Percentiles rank a stretch among this genome's conserved stretches.
These are phyloP conservation scores for Meganola albula DNA, from an alignment of 2,888 invertebrate species.

Conservation along the genomic window DNA sequence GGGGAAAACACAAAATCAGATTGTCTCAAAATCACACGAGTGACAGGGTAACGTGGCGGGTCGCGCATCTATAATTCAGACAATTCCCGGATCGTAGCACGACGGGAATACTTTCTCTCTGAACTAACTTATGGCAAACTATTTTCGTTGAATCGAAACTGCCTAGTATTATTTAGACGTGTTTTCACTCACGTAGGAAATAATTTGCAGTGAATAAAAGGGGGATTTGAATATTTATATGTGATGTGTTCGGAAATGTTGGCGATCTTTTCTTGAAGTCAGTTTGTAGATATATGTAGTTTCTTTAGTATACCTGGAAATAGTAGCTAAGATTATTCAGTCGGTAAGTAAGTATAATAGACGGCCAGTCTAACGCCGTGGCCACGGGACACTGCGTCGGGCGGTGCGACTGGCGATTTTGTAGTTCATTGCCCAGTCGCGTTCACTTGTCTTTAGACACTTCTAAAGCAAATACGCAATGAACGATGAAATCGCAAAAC, in stretches of 20 bases:
- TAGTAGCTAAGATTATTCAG: too few relatives aligned
- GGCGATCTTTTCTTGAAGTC: conserved; percentile 10
- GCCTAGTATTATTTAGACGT: conserved; percentile 29
- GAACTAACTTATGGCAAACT: conserved; percentile 49
- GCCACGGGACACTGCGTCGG: too few relatives aligned
- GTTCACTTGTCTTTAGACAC: too few relatives aligned
- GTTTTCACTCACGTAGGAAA: conserved; percentile 15
- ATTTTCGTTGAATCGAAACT: conserved; percentile 40
- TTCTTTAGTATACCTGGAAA: too few relatives aligned
- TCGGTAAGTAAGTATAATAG: too few relatives aligned
- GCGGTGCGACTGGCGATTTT: too few relatives aligned
- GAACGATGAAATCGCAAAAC: too few relatives aligned
- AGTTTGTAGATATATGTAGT: too few relatives aligned
- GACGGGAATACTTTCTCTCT: conserved; percentile 45
- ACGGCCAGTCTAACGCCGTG: too few relatives aligned
- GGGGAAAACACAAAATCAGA: conserved; percentile 73
- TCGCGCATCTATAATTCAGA: conserved; percentile 70
- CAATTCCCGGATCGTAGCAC: conserved; percentile 31
- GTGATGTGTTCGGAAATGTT: conserved; percentile 16
- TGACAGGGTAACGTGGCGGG: conserved; percentile 56
- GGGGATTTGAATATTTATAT: conserved; percentile 18
- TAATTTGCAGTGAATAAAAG: conserved; percentile 26
- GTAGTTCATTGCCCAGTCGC: too few relatives aligned
- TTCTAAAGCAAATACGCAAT: too few relatives aligned
- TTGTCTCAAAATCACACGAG: conserved; percentile 76